Evolutionary conservation across 2,797 vertebrate species (phyloP).

Genomic region (Anguilla anguilla): DNA sequence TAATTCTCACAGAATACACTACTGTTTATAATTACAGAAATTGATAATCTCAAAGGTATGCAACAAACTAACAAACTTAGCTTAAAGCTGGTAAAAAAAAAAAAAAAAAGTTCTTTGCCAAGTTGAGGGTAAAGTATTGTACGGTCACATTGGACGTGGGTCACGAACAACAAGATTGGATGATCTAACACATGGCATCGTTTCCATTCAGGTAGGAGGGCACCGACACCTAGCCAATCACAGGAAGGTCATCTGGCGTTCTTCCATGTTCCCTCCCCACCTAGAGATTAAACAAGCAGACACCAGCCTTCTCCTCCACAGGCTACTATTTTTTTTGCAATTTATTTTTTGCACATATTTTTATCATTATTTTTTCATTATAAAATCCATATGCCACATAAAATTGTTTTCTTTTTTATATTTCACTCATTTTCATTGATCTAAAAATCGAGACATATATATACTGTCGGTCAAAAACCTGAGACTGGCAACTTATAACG

Average conservation of each 20-base stretch:
- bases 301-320: not conserved
- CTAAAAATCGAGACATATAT: not conserved
- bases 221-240: conserved; percentile 13
- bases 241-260: conserved; percentile 16
- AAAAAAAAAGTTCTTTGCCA: not conserved
- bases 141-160: not conserved
- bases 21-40: not conserved
- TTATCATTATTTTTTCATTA: conserved; percentile 2
- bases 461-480: not conserved
- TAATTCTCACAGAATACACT: not conserved
- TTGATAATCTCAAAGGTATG: not conserved
- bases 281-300: not conserved
- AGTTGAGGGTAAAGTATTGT: not conserved
- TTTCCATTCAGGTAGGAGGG: conserved; percentile 16
- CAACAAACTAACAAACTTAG: not conserved
- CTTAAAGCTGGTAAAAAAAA: not conserved
- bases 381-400: conserved; percentile 14
- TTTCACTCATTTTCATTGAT: not conserved
- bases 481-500: not conserved
- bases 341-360: conserved; percentile 12
- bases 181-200: not conserved
- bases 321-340: not conserved
- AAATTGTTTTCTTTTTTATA: conserved; percentile 5
- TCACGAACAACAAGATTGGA: not conserved
- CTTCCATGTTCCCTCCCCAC: not conserved